phyloP scores from a whole-genome alignment of 2,797 vertebrate genomes.

The Pangasius larnaudii region DNA sequence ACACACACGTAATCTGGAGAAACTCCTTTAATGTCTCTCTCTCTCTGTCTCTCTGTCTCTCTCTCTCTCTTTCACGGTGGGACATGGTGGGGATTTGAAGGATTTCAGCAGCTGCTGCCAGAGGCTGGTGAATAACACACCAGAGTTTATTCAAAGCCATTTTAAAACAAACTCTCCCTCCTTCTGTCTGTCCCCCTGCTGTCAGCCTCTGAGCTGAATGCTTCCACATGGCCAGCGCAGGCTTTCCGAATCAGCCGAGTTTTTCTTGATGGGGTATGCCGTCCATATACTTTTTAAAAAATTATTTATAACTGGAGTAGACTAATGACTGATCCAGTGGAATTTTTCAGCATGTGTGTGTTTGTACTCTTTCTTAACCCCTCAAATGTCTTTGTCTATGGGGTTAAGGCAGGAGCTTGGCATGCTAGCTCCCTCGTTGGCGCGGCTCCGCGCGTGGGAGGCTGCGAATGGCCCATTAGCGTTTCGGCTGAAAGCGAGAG shows the following conservation, averaged over 20 bases:
- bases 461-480: slow-evolving; percentile 80
- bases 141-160: slow-evolving; percentile 52
- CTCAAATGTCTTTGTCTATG: slow-evolving; percentile 7
- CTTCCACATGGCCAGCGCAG: slow-evolving; percentile 72
- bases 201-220: slow-evolving; percentile 64
- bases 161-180: slow-evolving; percentile 57
- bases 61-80: slow-evolving; percentile 15
- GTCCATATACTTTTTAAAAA: slow-evolving; percentile 2
- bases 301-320: slow-evolving; percentile 59
- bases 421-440: slow-evolving; percentile 52
- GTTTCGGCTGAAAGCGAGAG: slow-evolving; percentile 77
- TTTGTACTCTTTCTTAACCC: slow-evolving; percentile 31
- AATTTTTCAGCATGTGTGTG: slow-evolving; percentile 13
- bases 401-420: slow-evolving; percentile 37
- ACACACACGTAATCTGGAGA: slow-evolving; percentile 41
- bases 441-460: slow-evolving; percentile 71
- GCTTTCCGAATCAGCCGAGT: slow-evolving; percentile 54
- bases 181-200: slow-evolving; percentile 31
- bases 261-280: background rate
- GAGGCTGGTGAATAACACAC: slow-evolving; percentile 51
- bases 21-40: slow-evolving; percentile 42
- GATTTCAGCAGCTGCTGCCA: slow-evolving; percentile 51
- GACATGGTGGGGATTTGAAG: slow-evolving; percentile 18
- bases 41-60: background rate
- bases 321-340: slow-evolving; percentile 38